phyloP scores from a whole-genome alignment of 2,797 vertebrate species.

The Alauda arvensis region DNA sequence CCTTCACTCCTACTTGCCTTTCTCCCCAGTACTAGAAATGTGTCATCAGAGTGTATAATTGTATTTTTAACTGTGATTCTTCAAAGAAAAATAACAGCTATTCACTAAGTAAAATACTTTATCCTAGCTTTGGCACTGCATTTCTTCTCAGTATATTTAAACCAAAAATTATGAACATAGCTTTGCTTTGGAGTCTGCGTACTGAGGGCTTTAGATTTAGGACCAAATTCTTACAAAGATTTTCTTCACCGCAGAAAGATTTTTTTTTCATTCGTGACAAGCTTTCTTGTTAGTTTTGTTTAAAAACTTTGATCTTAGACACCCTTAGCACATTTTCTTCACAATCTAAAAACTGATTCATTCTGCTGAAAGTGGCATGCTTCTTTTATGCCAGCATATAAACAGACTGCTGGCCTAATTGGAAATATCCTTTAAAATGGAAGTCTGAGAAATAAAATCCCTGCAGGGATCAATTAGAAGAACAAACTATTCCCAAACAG shows the following conservation, averaged over 20 bases:
- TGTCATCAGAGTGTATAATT: not conserved
- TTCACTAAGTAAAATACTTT: not conserved
- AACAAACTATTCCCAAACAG: not conserved
- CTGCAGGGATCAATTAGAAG: conserved; percentile 5
- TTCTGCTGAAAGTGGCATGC: not conserved
- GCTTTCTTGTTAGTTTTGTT: not conserved
- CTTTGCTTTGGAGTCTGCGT: not conserved
- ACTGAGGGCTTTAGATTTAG: not conserved
- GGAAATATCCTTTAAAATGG: conserved; percentile 4
- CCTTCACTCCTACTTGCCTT: not conserved
- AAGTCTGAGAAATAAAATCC: not conserved
- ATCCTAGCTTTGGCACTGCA: not conserved
- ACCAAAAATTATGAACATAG: not conserved
- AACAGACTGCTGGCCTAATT: not conserved
- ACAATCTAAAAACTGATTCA: conserved; percentile 3
- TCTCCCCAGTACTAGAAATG: not conserved
- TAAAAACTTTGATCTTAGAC: conserved; percentile 10
- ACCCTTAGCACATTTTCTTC: not conserved
- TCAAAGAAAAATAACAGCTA: not conserved
- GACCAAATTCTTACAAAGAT: not conserved
- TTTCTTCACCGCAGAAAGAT: not conserved
- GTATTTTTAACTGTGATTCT: not conserved
- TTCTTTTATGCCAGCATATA: not conserved
- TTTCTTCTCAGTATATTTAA: not conserved
- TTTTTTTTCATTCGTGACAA: not conserved